phyloP scores from a whole-genome alignment of 2,113 vertebrate species.

The Phoxinus phoxinus region DNA sequence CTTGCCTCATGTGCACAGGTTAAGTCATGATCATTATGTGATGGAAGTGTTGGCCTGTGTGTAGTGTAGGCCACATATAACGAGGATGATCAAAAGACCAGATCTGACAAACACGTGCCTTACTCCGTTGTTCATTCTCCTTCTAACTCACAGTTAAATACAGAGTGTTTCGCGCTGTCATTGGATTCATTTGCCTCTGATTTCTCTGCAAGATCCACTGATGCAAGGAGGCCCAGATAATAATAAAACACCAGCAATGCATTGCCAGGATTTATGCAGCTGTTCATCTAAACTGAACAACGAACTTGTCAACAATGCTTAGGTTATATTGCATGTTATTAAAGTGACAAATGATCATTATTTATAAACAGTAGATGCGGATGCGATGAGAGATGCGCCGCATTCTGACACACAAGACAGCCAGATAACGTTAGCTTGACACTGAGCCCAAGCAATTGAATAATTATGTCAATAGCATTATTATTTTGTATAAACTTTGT shows the following conservation, averaged over 20 bases:
- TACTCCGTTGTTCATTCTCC: neutral
- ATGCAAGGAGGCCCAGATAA: conserved; percentile 17
- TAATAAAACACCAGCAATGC: neutral
- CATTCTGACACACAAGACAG: neutral
- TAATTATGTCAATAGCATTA: neutral
- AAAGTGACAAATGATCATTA: neutral
- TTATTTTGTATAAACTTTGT: neutral
- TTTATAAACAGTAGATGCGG: neutral
- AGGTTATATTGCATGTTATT: neutral
- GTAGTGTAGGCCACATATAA: neutral
- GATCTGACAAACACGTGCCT: neutral
- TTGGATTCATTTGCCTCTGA: neutral
- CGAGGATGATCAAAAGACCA: neutral
- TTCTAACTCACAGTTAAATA: neutral
- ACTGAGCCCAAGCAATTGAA: neutral
- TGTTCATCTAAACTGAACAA: neutral
- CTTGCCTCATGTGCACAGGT: neutral
- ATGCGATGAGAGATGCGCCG: neutral
- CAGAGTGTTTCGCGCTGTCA: neutral
- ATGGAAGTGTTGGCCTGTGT: neutral
- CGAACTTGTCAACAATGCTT: neutral
- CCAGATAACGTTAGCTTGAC: neutral
- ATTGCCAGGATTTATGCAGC: conserved; percentile 5
- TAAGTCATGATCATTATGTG: neutral
- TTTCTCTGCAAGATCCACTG: neutral